phyloP scores from a whole-genome alignment of 2,797 vertebrate species.

The Lagorchestes hirsutus region DNA sequence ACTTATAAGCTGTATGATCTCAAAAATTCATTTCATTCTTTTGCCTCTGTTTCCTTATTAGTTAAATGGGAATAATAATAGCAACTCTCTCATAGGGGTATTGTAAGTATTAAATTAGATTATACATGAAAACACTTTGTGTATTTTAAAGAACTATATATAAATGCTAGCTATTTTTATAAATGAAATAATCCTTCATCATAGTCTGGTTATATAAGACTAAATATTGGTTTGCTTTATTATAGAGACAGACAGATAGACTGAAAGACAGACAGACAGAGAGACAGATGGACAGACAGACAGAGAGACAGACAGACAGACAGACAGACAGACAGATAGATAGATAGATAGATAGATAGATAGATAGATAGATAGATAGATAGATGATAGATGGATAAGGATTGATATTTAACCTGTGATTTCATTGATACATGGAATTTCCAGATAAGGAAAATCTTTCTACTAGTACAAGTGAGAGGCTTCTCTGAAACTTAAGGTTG shows the following conservation, averaged over 20 bases:
- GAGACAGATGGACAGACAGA: no score
- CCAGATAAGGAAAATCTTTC: neutral
- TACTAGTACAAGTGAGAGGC: neutral
- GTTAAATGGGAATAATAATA: neutral
- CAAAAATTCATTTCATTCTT: neutral
- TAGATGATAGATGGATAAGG: no score
- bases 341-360: no score
- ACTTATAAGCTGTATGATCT: neutral
- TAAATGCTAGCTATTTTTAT: neutral
- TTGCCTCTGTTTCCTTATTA: neutral
- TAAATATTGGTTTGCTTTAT: neutral
- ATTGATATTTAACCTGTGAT: neutral
- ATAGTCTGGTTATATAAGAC: neutral
- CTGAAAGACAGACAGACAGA: no score
- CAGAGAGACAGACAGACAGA: neutral
- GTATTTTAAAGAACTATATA: neutral
- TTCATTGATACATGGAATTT: neutral
- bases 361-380: no score
- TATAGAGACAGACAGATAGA: neutral
- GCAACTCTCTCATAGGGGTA: neutral
- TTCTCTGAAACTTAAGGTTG: neutral
- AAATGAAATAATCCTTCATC: neutral
- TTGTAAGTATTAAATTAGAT: neutral
- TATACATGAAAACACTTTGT: neutral
- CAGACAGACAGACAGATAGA: no score